Conservation (phyloP, 2,888 invertebrate genomes). For the Glyphotaelius pellucidus region DNA sequence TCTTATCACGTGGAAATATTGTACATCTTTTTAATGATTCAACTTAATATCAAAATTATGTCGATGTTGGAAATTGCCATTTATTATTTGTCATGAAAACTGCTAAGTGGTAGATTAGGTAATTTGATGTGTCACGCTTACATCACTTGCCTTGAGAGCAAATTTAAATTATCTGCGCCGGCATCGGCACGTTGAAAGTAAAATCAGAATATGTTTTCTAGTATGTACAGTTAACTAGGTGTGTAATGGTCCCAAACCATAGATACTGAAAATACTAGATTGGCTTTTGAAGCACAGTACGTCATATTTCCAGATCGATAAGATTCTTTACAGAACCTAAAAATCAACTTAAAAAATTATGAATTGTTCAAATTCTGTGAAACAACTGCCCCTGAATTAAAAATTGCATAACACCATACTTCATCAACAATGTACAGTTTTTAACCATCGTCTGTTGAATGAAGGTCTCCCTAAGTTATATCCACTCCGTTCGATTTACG, state of each 20-base stretch:
- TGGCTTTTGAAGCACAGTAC: not conserved
- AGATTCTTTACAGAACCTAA: too few species aligned
- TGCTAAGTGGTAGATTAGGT: not conserved
- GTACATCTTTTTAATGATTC: not conserved
- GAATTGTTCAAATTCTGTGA: too few species aligned
- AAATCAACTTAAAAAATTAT: too few species aligned
- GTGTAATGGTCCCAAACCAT: not conserved
- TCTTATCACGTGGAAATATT: not conserved
- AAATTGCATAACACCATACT: not conserved
- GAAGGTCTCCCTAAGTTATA: not conserved
- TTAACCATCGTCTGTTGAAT: not conserved
- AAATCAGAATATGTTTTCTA: not conserved
- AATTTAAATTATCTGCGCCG: not conserved
- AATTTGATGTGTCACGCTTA: conserved; percentile 13
- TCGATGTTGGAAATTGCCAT: not conserved
- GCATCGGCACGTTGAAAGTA: conserved; percentile 19
- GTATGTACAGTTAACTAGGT: not conserved
- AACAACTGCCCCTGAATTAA: too few species aligned
- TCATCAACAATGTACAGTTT: not conserved
- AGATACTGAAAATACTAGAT: not conserved
- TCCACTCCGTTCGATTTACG: not conserved
- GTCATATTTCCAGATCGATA: not conserved
- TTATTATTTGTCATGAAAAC: not conserved
- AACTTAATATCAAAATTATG: not conserved
- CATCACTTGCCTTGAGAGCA: conserved; percentile 22